A percentile compares a stretch with the other conserved stretches of the same genome.
Evolutionary conservation across 2,888 invertebrate genomes (phyloP).

Genomic region (Marasmarcha lunaedactyla): DNA sequence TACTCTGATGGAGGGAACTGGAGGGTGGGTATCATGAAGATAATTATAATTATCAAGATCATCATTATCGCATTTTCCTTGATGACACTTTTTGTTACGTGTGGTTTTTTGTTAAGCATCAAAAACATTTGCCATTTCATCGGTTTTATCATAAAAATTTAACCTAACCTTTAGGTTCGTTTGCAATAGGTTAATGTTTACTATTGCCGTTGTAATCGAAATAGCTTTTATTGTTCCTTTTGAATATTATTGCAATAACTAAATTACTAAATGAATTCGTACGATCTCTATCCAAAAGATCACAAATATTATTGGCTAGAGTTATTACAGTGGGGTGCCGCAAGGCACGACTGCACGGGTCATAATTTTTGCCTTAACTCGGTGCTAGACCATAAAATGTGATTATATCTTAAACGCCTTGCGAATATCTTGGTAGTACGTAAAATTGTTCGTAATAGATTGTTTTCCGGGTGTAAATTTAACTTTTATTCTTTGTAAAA

Average conservation of each 20-base stretch:
- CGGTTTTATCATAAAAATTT: neutral
- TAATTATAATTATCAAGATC: conserved; percentile 16
- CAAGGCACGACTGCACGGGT: conserved; percentile 46
- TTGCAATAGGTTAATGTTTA: neutral
- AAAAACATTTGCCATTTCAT: too few relatives aligned
- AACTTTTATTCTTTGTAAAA: conserved; percentile 38
- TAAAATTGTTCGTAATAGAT: conserved; percentile 54
- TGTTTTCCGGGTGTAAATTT: conserved; percentile 48
- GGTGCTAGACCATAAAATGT: conserved; percentile 65
- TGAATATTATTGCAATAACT: conserved; percentile 15
- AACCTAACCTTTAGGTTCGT: neutral
- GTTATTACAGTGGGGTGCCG: conserved; percentile 59
- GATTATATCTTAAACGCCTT: conserved; percentile 62
- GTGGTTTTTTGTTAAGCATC: too few relatives aligned
- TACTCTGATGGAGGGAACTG: conserved; percentile 56
- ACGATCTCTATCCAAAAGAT: conserved; percentile 39
- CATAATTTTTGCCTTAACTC: conserved; percentile 67
- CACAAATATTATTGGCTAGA: conserved; percentile 56
- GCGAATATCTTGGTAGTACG: conserved; percentile 51
- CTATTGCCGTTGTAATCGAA: neutral
- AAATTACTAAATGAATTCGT: conserved; percentile 36
- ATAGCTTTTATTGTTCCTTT: conserved; percentile 1
- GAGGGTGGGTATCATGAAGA: conserved; percentile 60
- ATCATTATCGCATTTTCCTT: neutral
- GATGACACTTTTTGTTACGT: neutral